Conservation (phyloP, 2,888 invertebrate genomes). For the Thecocarcelia acutangulata region DNA sequence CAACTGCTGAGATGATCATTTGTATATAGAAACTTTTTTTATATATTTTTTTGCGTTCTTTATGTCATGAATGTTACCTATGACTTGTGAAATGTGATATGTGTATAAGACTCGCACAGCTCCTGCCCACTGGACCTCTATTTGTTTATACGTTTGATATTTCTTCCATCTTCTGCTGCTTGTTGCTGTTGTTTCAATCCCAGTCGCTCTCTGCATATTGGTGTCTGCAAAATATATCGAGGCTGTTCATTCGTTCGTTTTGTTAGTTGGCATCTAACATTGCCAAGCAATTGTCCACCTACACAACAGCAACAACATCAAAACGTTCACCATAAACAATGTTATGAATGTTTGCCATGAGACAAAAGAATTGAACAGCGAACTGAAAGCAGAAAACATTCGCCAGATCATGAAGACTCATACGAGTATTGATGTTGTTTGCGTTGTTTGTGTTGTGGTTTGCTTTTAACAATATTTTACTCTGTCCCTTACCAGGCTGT, state of each 20-base stretch:
- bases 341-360: slow-evolving; percentile 62
- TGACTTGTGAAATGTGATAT: slow-evolving; percentile 67
- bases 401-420: slow-evolving; percentile 59
- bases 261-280: slow-evolving; percentile 57
- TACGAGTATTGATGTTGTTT: slow-evolving; percentile 51
- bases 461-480: slow-evolving; percentile 34
- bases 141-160: slow-evolving; percentile 46
- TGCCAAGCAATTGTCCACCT: slow-evolving; percentile 66
- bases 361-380: slow-evolving; percentile 19
- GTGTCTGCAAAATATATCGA: slow-evolving; percentile 47
- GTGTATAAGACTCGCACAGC: slow-evolving; percentile 48
- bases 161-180: slow-evolving; percentile 45
- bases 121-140: slow-evolving; percentile 60
- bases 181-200: slow-evolving; percentile 46
- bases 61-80: slow-evolving; percentile 66
- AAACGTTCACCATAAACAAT: slow-evolving; percentile 46
- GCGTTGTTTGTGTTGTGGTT: slow-evolving; percentile 20
- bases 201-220: slow-evolving; percentile 12
- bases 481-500: slow-evolving; percentile 61
- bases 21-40: slow-evolving; percentile 47
- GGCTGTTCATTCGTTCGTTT: slow-evolving; percentile 37
- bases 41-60: slow-evolving; percentile 49
- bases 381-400: slow-evolving; percentile 26
- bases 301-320: slow-evolving; percentile 56
- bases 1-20: slow-evolving; percentile 65